Evolutionary conservation across 2,113 vertebrate species (phyloP).

Genomic region (Corydoras sp.): DNA sequence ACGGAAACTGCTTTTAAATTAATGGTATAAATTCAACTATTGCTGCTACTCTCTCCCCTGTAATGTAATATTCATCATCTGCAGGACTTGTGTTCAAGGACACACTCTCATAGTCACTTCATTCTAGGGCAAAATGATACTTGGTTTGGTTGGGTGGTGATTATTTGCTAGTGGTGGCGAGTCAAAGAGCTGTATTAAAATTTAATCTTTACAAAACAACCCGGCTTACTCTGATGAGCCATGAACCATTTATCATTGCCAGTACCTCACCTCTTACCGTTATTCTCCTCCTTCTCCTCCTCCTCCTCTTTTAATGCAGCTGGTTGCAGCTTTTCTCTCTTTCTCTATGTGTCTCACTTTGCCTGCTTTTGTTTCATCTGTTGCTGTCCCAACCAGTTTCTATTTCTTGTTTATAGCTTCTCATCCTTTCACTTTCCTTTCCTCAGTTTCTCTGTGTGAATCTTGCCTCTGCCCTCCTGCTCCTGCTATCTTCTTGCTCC

Average conservation of each 20-base stretch:
- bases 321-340: constrained; percentile 11
- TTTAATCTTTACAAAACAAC: constrained; percentile 72
- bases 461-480: constrained; percentile 33
- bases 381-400: constrained; percentile 47
- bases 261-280: constrained; percentile 66
- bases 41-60: constrained; percentile 9
- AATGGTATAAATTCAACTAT: background rate
- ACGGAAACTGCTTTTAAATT: too few species aligned
- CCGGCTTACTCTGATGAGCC: constrained; percentile 67
- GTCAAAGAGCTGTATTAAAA: constrained; percentile 68
- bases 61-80: constrained; percentile 38
- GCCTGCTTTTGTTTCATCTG: constrained; percentile 38
- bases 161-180: constrained; percentile 58
- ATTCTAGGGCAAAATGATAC: constrained; percentile 40
- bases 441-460: constrained; percentile 41
- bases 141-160: constrained; percentile 62
- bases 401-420: background rate
- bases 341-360: background rate
- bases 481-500: constrained; percentile 25
- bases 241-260: constrained; percentile 68
- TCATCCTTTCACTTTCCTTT: constrained; percentile 31
- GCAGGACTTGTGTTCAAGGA: constrained; percentile 54
- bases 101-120: constrained; percentile 24
- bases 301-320: constrained; percentile 6
- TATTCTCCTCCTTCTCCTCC: constrained; percentile 46